phyloP scores from a whole-genome alignment of 2,888 invertebrate genomes.

The Tyria jacobaeae region DNA sequence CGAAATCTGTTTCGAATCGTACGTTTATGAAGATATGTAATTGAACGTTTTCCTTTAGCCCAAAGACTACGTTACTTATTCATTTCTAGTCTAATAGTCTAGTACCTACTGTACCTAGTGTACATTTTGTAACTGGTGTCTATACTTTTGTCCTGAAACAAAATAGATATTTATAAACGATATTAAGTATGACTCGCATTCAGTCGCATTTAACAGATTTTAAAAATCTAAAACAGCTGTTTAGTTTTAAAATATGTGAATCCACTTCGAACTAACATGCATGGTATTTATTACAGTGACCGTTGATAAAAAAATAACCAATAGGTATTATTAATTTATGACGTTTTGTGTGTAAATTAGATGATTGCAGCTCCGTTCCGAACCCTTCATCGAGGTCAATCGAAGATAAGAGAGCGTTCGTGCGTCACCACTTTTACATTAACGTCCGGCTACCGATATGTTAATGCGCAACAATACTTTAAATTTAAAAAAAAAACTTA shows the following conservation, averaged over 20 bases:
- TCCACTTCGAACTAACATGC: too few species aligned
- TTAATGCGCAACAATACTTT: conserved; percentile 27
- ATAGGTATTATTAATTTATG: conserved; percentile 24
- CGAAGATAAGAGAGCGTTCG: conserved; percentile 69
- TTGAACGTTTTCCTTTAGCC: too few species aligned
- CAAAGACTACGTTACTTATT: too few species aligned
- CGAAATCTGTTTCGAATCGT: too few species aligned
- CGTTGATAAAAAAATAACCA: conserved; percentile 40
- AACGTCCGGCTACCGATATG: conserved; percentile 49
- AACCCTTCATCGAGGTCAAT: conserved; percentile 75
- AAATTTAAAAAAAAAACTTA: background rate
- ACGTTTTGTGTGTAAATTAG: conserved; percentile 62
- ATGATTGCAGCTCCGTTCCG: conserved; percentile 67
- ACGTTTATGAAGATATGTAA: too few species aligned
- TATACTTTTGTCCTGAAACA: background rate
- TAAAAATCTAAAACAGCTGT: background rate
- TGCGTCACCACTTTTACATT: conserved; percentile 68
- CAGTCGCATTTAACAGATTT: too few species aligned
- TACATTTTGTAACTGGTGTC: background rate
- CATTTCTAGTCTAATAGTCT: background rate
- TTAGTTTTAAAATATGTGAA: background rate
- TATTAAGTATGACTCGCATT: background rate
- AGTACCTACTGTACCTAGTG: background rate
- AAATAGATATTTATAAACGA: background rate
- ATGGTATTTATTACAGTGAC: background rate